These are phyloP conservation scores for Plestiodon gilberti DNA, from an alignment of 2,113 vertebrate species.

Conservation along the genomic window DNA sequence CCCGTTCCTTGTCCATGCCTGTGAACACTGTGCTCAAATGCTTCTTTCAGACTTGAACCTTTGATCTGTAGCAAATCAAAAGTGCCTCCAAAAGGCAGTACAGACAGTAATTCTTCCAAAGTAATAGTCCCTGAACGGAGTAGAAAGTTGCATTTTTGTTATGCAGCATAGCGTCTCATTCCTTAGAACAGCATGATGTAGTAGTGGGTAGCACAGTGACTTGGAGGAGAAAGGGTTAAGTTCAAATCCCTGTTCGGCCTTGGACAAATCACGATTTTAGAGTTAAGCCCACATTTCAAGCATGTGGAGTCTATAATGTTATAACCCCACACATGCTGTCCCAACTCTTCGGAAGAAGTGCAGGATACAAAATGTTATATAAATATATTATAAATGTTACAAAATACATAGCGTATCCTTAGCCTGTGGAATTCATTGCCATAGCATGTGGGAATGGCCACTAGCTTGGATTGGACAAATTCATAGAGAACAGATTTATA, in stretches of 20 bases:
- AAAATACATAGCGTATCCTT: too few species aligned
- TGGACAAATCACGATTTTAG: neutral
- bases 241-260: neutral
- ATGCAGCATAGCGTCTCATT: neutral
- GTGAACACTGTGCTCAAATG: slow-evolving; percentile 88
- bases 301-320: neutral
- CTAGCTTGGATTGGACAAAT: too few species aligned
- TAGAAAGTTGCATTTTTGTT: neutral
- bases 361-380: too few species aligned
- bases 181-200: neutral
- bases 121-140: slow-evolving; percentile 84
- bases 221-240: neutral
- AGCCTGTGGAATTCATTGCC: too few species aligned
- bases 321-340: neutral
- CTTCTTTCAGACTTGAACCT: slow-evolving; percentile 85
- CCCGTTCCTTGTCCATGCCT: slow-evolving; percentile 82
- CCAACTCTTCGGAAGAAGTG: neutral
- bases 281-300: neutral
- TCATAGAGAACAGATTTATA: too few species aligned
- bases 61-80: slow-evolving; percentile 86
- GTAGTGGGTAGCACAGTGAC: neutral
- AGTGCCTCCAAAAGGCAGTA: slow-evolving; percentile 91
- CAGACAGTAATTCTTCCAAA: slow-evolving; percentile 86
- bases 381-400: neutral
- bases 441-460: too few species aligned